Evolutionary conservation across 2,888 invertebrate genomes (phyloP).

Genomic region (Mechanitis messenoides): DNA sequence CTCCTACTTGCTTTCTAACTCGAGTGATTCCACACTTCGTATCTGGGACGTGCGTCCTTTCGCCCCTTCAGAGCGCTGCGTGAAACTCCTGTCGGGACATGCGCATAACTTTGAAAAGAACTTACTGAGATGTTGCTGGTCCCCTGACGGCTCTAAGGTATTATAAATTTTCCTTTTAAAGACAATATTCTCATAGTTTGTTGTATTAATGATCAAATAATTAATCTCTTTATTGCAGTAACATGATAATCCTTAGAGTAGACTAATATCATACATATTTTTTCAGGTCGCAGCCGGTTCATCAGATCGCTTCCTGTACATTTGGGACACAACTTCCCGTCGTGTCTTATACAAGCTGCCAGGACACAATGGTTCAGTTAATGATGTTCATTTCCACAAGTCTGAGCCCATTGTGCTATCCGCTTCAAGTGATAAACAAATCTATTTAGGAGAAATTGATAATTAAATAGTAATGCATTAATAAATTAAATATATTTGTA

Average conservation of each 20-base stretch:
- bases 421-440: constrained; percentile 95
- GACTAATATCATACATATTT: neutral
- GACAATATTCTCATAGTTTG: too few species aligned
- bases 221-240: too few species aligned
- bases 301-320: constrained; percentile 94
- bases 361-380: constrained; percentile 98
- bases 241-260: too few species aligned
- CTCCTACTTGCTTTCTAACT: constrained; percentile 93
- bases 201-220: too few species aligned
- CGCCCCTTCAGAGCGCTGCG: constrained; percentile 94
- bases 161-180: neutral
- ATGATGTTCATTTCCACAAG: constrained; percentile 96
- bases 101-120: constrained; percentile 99
- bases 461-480: constrained; percentile 30
- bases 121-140: constrained; percentile 94
- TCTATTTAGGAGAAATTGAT: constrained; percentile 97
- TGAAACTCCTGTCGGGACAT: constrained; percentile 94
- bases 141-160: constrained; percentile 93
- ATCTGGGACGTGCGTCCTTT: constrained; percentile 99
- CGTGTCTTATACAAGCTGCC: constrained; percentile 97
- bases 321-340: constrained; percentile 97
- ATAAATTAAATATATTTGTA: constrained; percentile 8
- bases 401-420: constrained; percentile 95
- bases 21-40: constrained; percentile 96
- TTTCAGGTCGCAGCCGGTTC: constrained; percentile 86